Evolutionary conservation across 2,113 vertebrate species (phyloP).

Genomic region (Tympanuchus pallidicinctus): DNA sequence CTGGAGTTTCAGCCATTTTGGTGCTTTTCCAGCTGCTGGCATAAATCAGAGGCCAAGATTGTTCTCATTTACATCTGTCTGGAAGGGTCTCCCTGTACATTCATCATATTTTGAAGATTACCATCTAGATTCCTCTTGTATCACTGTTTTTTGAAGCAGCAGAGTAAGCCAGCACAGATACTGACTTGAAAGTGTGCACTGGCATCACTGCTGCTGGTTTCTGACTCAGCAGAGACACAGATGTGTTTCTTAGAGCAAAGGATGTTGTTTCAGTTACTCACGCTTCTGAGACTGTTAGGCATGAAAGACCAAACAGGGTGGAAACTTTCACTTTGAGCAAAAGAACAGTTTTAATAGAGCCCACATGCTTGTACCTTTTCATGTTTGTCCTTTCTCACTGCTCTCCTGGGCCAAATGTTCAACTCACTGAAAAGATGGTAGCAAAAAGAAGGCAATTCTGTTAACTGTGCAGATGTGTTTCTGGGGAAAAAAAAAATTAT

Average conservation of each 20-base stretch:
- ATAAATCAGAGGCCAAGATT: neutral
- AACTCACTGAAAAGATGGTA: neutral
- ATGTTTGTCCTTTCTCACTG: neutral
- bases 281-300: neutral
- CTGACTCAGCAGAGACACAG: constrained; percentile 18
- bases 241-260: neutral
- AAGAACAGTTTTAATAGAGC: neutral
- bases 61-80: neutral
- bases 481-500: neutral
- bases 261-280: constrained; percentile 43
- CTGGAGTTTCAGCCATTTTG: neutral
- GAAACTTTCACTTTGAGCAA: constrained; percentile 68
- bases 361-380: neutral
- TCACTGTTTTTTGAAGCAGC: neutral
- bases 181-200: neutral
- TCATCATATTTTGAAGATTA: neutral
- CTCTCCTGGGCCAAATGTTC: neutral
- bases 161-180: neutral
- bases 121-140: neutral
- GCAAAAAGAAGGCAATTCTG: neutral
- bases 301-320: neutral
- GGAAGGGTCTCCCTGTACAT: rapidly evolving
- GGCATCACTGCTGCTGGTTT: neutral
- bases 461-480: neutral
- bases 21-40: neutral